phyloP scores from a whole-genome alignment of 2,113 vertebrate species.

The Phaetusa simplex region DNA sequence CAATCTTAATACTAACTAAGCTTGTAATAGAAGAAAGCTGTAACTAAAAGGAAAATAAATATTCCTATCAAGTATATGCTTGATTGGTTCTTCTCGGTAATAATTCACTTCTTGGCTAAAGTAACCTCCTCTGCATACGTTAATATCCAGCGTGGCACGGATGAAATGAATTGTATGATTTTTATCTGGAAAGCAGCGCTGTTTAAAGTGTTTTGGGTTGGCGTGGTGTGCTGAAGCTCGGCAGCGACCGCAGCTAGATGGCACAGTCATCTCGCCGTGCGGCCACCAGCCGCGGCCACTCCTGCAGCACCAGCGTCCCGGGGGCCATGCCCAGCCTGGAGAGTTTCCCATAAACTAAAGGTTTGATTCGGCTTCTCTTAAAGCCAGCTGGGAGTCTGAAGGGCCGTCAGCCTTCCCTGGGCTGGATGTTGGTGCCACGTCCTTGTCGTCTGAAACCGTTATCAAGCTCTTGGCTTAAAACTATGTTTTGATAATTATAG shows the following conservation, averaged over 20 bases:
- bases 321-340: too few relatives aligned
- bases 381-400: neutral
- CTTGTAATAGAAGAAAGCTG: neutral
- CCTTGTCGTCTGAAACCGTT: rapidly evolving
- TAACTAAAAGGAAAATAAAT: neutral
- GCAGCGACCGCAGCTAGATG: neutral
- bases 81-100: neutral
- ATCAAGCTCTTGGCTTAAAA: neutral
- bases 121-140: neutral
- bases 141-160: neutral
- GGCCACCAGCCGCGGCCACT: rapidly evolving
- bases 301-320: rapidly evolving
- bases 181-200: neutral
- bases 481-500: rapidly evolving
- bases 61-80: neutral
- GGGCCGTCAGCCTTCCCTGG: neutral
- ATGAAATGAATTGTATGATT: rapidly evolving
- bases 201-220: rapidly evolving
- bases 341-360: rapidly evolving
- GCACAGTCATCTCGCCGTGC: neutral
- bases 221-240: rapidly evolving
- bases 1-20: neutral
- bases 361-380: neutral
- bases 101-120: neutral
- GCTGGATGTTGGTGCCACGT: rapidly evolving